phyloP scores from a whole-genome alignment of 2,888 invertebrate genomes.

The Plagiodera versicolora region DNA sequence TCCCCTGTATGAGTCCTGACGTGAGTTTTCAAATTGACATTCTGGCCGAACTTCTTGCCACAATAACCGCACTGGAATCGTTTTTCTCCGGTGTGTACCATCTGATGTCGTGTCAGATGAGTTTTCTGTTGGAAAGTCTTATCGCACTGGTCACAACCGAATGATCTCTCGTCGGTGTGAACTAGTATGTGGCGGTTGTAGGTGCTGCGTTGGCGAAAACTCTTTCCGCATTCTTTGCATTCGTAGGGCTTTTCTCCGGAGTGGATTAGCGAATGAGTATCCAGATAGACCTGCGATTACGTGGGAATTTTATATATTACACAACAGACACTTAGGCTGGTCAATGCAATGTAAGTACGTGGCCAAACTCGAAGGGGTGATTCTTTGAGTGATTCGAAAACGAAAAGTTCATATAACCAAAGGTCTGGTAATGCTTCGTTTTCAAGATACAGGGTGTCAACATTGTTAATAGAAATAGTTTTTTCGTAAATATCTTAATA shows the following conservation, averaged over 20 bases:
- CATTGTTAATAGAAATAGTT: too few species aligned
- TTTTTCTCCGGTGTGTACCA: constrained; percentile 45
- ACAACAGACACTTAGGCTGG: too few species aligned
- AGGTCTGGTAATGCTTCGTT: too few species aligned
- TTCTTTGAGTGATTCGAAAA: too few species aligned
- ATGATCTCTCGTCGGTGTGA: constrained; percentile 44
- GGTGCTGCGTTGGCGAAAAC: constrained; percentile 38
- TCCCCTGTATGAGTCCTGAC: constrained; percentile 53
- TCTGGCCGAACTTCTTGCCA: constrained; percentile 49
- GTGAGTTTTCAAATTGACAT: constrained; percentile 54
- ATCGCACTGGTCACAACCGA: constrained; percentile 51
- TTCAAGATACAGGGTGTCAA: too few species aligned
- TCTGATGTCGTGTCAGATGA: constrained; percentile 42
- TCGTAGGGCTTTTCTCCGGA: constrained; percentile 42
- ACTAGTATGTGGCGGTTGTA: constrained; percentile 41
- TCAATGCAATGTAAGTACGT: too few species aligned
- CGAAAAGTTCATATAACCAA: too few species aligned
- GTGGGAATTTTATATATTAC: too few species aligned
- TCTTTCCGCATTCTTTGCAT: constrained; percentile 42
- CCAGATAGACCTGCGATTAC: constrained; percentile 29
- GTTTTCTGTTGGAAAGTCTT: constrained; percentile 44
- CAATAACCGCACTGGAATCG: constrained; percentile 36
- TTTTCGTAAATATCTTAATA: too few species aligned
- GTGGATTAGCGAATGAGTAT: constrained; percentile 38
- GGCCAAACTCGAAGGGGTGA: too few species aligned